phyloP scores from a whole-genome alignment of 1,140 invertebrate genomes.

The Hypsibius dujardini region DNA sequence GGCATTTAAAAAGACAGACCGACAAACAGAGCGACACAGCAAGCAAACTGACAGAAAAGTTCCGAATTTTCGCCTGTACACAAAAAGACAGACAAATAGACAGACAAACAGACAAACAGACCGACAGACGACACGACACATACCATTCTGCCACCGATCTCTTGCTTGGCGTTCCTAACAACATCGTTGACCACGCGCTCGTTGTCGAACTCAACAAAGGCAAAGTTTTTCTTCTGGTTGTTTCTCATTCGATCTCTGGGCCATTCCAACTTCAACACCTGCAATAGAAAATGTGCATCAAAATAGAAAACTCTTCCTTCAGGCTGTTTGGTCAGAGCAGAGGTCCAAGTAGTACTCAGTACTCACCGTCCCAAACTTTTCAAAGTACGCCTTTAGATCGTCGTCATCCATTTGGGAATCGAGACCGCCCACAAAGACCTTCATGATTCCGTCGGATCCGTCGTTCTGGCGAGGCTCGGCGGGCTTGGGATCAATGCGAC shows the following conservation, averaged over 20 bases:
- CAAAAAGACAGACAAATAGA: background rate
- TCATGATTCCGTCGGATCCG: conserved; percentile 22
- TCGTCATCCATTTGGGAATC: conserved; percentile 72
- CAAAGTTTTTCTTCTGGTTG: conserved; percentile 82
- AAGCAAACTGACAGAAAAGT: too few relatives aligned
- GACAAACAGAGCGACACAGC: too few relatives aligned
- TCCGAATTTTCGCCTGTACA: too few relatives aligned
- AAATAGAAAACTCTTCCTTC: too few relatives aligned
- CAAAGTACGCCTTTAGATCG: conserved; percentile 75
- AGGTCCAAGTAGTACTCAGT: too few relatives aligned
- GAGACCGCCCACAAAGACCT: conserved; percentile 72
- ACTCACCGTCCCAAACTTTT: conserved; percentile 69
- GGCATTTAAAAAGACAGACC: too few relatives aligned
- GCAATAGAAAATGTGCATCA: conserved; percentile 19
- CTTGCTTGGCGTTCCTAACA: conserved; percentile 72
- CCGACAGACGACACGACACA: background rate
- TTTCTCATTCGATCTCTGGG: conserved; percentile 78
- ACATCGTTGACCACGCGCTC: conserved; percentile 76
- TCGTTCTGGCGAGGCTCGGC: conserved; percentile 72
- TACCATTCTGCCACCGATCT: conserved; percentile 51
- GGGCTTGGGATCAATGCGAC: conserved; percentile 84
- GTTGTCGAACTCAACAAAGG: conserved; percentile 82
- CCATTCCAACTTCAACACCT: conserved; percentile 85
- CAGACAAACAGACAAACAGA: background rate
- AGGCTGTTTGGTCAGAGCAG: too few relatives aligned